These are phyloP conservation scores for Amphilophus citrinellus DNA, from an alignment of 2,113 vertebrate species.

Conservation along the genomic window DNA sequence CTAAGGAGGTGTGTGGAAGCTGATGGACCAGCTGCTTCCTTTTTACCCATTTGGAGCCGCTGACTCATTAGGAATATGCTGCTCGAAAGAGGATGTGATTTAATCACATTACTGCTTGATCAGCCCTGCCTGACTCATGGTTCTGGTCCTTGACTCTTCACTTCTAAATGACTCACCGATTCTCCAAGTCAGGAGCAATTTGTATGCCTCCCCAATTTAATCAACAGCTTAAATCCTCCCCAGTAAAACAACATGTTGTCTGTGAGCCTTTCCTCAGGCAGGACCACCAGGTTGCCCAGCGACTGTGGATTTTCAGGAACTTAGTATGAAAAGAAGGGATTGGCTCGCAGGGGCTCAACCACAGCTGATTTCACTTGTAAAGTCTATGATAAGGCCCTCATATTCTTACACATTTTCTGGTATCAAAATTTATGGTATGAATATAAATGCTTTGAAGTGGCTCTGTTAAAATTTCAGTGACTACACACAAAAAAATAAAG, in stretches of 20 bases:
- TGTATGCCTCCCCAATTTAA: conserved; percentile 42
- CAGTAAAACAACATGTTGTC: conserved; percentile 26
- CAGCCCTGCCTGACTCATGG: conserved; percentile 61
- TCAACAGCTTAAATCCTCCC: conserved; percentile 37
- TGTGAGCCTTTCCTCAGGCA: not conserved
- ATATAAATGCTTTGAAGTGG: not conserved
- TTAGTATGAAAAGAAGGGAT: not conserved
- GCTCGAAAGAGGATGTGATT: conserved; percentile 52
- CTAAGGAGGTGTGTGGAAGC: not conserved
- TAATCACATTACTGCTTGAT: conserved; percentile 61
- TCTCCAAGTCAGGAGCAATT: conserved; percentile 42
- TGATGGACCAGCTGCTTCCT: conserved; percentile 36
- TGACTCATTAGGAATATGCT: conserved; percentile 49
- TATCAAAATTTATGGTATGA: not conserved
- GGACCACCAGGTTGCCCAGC: not conserved
- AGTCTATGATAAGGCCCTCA: not conserved
- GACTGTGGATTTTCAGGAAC: conserved; percentile 14
- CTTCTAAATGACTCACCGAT: conserved; percentile 65
- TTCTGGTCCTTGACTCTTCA: conserved; percentile 30
- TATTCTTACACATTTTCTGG: not conserved
- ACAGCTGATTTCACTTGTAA: not conserved
- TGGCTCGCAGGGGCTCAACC: not conserved
- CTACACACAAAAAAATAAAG: too few species aligned
- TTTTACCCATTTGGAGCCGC: conserved; percentile 38
- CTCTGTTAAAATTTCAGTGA: not conserved